Base-by-base conservation (phyloP, 1,140 invertebrate genomes). In the Scaptomyza montana region DNA sequence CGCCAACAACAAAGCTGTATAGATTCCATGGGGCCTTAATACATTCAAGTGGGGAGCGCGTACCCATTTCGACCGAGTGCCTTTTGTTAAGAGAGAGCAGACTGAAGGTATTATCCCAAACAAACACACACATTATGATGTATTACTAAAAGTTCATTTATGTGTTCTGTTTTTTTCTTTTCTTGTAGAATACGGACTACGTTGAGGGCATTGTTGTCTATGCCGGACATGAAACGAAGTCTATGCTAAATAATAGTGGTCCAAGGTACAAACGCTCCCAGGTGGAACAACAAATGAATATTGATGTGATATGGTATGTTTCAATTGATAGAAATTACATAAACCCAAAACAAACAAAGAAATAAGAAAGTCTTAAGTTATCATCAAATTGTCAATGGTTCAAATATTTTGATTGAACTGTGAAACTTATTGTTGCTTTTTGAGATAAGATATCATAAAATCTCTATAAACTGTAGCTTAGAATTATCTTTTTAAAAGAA, bases 171-270 rank as follows among this genome's bases (percentile, higher is more conserved):
- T 33, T 46, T 49, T 9, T 64, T 39, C 19, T 12, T 46, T 71
- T 41, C 43, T 43, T 43, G 39, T n/a, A 92, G 91, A 92, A 92
- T 81, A 94, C 94, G 25, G 93, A 94, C 73, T 99, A 95, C 92
- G 95, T 99, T 43, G 98, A 99, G 92, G 98, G 98, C 63, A 96
- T 99, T 80, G 98, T 99, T 43, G 96, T 99, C 30, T 99, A 99
- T 94, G 97, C 98, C 66, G 98, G 98, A 75, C 97, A 98, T 92
- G 98, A 99, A 93, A 99, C 98, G 1, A 99, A 99, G 93, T 97
- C 98, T 1, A 98, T 99, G 97, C 94, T 99, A 16, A 99, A 99
- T 92, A 99, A 99, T 92, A 97, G 97, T 73, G 98, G 98, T 62
- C 98, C 98, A 66, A 94, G 98, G 74, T 98, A 99, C 92, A 99